Evolutionary conservation across 2,797 vertebrate genomes (phyloP), one percentile per base, ranked within the genome.

Genomic region (Iguana delicatissima): DNA sequence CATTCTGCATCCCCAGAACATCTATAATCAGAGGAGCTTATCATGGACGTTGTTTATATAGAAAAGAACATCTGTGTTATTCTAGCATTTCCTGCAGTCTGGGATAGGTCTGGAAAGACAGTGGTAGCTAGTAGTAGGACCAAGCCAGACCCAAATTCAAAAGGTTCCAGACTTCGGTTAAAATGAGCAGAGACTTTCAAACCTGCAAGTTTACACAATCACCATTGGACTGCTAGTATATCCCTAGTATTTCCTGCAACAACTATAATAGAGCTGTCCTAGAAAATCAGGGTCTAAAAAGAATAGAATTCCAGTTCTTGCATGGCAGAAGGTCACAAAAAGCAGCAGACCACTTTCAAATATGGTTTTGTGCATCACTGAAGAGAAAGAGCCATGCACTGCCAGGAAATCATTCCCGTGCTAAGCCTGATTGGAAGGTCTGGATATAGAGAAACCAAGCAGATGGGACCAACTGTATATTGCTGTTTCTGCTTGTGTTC

Each of bases 381-480:
- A 90, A 92, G 67, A 88, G 82, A 79, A 90, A 32, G 42, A 7
- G 77, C 26, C 84, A 81, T 16, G 72, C 59, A 35, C 59, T 86
- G 84, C 85, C 79, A 92, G 81, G 57, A 94, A 91, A 32, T 89
- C 55, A 64, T 77, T 57, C 64, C 64, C 24, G 74, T 32, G n/a
- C 74, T 35, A 29, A 35, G 80, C 29, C 9, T 85, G 22, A 35
- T 92, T 80, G 80, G 67, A 88, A 82, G 46, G 76, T 76, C 73
- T 89, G 73, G 55, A 69, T 59, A 35, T 32, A 87, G 35, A 50
- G 77, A 90, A 92, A 57, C 55, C 12, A n/a, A 91, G 13, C 62
- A 87, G 62, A 16, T 18, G 4, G 46, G 79, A 64, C 62, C 57
- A 85, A 32, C 46, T 85, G 7, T 74, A 59, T 86, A 32, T 59